Evolutionary conservation across 2,113 vertebrate genomes (phyloP), one percentile per base, ranked within the genome.

Genomic region (Tyto alba): DNA sequence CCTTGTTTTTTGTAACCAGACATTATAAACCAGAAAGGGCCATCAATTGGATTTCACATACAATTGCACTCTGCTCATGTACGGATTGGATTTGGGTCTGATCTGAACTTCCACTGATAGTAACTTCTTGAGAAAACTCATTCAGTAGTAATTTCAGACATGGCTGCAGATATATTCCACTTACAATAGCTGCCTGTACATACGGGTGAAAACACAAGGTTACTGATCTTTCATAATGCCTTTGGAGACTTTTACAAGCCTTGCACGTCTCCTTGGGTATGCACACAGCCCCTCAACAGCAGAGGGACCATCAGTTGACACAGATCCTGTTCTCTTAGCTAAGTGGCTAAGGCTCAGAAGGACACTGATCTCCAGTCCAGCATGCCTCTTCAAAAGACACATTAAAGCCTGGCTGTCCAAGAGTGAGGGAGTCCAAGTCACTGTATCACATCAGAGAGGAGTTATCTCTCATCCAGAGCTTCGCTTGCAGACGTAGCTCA

Each of bases 161-260:
- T 1, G 30, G 9, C 11, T 48, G 45, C 41, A 73, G 43, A 1
- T 20, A 16, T 52, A 80, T 86, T 25, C 40, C 53, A 59, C 5
- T 5, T 27, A 29, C 7, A 63, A 6, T 4, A 5, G 25, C 73
- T 69, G 20, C 59, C 9, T 48, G 9, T 2, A 2, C 5, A 4
- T 14, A 15, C 1, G 15, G 13, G 38, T 43, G 62, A 75, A 79
- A 79, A 79, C 2, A 4, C 5, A 34, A 85, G 12, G 52, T 11
- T 43, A 52, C 23, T 0, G 0, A 4, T 43, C 43, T 47, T 52
- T 26, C 45, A 14, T 10, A 27, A 12, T 2, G 13, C 38, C 21
- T 66, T 43, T 1, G 3, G 27, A 63, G 40, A 23, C 27, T 38
- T 55, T 22, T 1, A n/a, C n/a, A n/a, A n/a, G n/a, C n/a, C 53